Base-by-base conservation (phyloP, 2,888 invertebrate species). In the Tipula confusa region DNA sequence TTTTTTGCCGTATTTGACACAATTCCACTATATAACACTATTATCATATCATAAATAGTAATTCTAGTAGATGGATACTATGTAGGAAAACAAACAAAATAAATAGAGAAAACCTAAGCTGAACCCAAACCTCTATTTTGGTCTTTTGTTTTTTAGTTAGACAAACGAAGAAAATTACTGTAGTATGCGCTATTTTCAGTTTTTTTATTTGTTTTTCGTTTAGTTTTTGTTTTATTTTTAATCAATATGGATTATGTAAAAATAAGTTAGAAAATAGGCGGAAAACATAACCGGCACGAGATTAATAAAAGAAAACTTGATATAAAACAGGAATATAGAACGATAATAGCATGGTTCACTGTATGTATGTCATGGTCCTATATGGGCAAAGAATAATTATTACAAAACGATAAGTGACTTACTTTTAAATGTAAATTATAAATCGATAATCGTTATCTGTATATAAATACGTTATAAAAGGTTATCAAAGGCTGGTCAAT, bases 181-280 rank as follows among this genome's bases (percentile, higher is more conserved):
- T n/a, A n/a, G n/a, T n/a, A n/a, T n/a, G n/a, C n/a, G n/a, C 64
- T 11, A 64, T 64, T 24, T 43, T 64, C 24, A 33, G 6, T 9
- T 33, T 2, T 6, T 11, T 33, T 33, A 2, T 64, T 9, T 64
- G 9, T 43, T 64, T n/a, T n/a, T 64, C 18, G 48, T 18, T 24
- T n/a, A n/a, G n/a, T n/a, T n/a, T n/a, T n/a, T n/a, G n/a, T 64
- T 64, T 64, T 0, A 1, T 43, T 43, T 9, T 64, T 4, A 64
- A 64, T 64, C 64, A 64, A 64, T 64, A 64, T 24, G 64, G 64
- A 64, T 64, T 64, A 64, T 64, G 24, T 64, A 64, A 64, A 64
- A 64, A 64, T 64, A 64, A 24, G 2, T 64, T 24, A 64, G 24
- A 64, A 24, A 24, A 64, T n/a, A 24, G 64, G 64, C 64, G 64